Evolutionary conservation across 2,888 invertebrate genomes (phyloP).

Genomic region (Microdon myrmicae): DNA sequence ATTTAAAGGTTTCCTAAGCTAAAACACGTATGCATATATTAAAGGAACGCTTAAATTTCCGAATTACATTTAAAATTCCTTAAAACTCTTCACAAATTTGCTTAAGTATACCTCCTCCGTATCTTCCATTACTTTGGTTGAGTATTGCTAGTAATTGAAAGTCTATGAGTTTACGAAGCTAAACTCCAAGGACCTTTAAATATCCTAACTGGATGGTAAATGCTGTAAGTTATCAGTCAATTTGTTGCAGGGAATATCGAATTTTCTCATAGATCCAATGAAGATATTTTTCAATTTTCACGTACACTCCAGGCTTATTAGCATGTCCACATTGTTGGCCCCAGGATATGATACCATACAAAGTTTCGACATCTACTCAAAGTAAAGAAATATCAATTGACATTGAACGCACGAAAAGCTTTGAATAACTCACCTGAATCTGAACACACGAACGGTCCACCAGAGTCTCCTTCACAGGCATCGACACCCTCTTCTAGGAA

Average conservation of each 20-base stretch:
- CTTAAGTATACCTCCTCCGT: not conserved
- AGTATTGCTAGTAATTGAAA: slow-evolving; percentile 9
- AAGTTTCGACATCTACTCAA: slow-evolving; percentile 72
- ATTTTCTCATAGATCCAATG: slow-evolving; percentile 75
- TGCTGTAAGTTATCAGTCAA: slow-evolving; percentile 3
- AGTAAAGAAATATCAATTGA: slow-evolving; percentile 4
- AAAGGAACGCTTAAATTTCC: too few species aligned
- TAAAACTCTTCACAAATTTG: too few species aligned
- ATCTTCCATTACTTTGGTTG: not conserved
- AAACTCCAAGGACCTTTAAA: slow-evolving; percentile 1
- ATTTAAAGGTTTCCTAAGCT: too few species aligned
- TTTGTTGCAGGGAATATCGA: slow-evolving; percentile 57
- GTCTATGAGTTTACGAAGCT: slow-evolving; percentile 18
- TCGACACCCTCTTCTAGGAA: slow-evolving; percentile 79
- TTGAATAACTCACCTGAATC: slow-evolving; percentile 68
- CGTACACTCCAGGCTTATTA: slow-evolving; percentile 81
- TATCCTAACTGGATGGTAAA: not conserved
- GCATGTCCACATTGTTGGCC: slow-evolving; percentile 79
- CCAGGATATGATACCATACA: slow-evolving; percentile 82
- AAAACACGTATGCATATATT: too few species aligned
- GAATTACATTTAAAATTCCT: too few species aligned
- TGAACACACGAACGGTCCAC: slow-evolving; percentile 82
- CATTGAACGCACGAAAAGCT: not conserved
- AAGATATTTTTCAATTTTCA: slow-evolving; percentile 73
- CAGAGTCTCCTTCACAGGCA: slow-evolving; percentile 86